phyloP scores from a whole-genome alignment of 2,888 invertebrate species.

The Nomada fabriciana region DNA sequence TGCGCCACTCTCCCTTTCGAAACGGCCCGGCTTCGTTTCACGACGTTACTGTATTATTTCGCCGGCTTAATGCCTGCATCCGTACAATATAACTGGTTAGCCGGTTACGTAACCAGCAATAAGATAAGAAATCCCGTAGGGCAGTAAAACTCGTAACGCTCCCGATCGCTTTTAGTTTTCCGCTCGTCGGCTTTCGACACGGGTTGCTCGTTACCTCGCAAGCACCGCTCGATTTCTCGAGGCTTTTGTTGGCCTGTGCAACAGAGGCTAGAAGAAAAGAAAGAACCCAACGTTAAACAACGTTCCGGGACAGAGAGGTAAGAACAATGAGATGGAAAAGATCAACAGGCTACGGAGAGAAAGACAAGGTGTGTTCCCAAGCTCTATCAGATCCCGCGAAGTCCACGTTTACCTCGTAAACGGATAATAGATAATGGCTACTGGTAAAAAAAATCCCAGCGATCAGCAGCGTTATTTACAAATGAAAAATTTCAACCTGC shows the following conservation, averaged over 20 bases:
- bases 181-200: conserved; percentile 40
- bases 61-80: conserved; percentile 67
- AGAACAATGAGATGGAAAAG: conserved; percentile 27
- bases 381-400: conserved; percentile 67
- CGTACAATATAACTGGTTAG: conserved; percentile 68
- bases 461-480: not conserved
- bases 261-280: conserved; percentile 4
- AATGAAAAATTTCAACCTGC: not conserved
- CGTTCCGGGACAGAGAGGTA: conserved; percentile 8
- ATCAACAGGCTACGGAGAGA: conserved; percentile 10
- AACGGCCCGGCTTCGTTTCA: conserved; percentile 41
- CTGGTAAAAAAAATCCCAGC: conserved; percentile 27
- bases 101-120: conserved; percentile 65
- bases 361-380: conserved; percentile 46
- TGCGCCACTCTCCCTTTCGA: conserved; percentile 59
- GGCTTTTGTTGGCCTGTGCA: conserved; percentile 33
- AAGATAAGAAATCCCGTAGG: conserved; percentile 74
- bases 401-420: conserved; percentile 60
- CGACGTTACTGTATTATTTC: conserved; percentile 68
- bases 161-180: conserved; percentile 72
- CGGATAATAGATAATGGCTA: conserved; percentile 68
- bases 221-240: conserved; percentile 68
- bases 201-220: conserved; percentile 63
- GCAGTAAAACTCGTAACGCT: conserved; percentile 71
- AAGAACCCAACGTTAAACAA: conserved; percentile 6